Base-by-base conservation (phyloP, 2,888 invertebrate genomes). In the Dichetophora obliterata region DNA sequence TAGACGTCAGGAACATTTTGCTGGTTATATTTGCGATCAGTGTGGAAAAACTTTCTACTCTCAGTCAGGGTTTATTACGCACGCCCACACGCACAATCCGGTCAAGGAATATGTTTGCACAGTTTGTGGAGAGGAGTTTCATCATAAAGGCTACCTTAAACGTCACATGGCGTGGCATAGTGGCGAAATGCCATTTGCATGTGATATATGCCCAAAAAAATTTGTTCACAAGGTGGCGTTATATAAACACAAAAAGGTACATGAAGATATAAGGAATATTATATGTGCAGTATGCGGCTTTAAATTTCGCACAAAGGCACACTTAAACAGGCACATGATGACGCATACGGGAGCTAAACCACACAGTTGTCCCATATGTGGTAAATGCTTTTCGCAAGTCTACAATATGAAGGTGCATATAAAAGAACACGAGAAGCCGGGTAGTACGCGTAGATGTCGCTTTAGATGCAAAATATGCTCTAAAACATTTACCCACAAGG, bases 261-360 rank as follows among this genome's bases (percentile, higher is more conserved):
- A 85, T 52, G 83, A 91, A 80, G 84, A 78, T 50, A 83, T 83
- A 1, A 83, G 85, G 27, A 82, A 85, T 0, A 78, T 86, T 54
- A 83, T 84, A 79, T 87, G 87, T 63, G 80, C 82, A 14, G 82
- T 85, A 5, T 91, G 91, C 78, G 87, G 90, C 43, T 84, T 89
- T 37, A 87, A 88, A 52, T 86, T 91, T 14, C 84, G 90, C 24
- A 90, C 90, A 22, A 90, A 88, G 52, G 90, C 90, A 3, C 91
- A 91, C 81, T 83, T 91, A 34, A 89, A 89, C 71, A 85, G 90
- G 14, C 91, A 91, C 78, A 86, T 89, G 83, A 86, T 89, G 37
- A 89, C 89, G 0, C 91, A 91, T 80, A 90, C 90, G 0, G 90
- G 90, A 3, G 86, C 84, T 24, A 85, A 85, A 9, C 85, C 85